Percentiles rank a stretch among this genome's conserved stretches.
Conservation (phyloP, 2,888 invertebrate species). For the Malthinus flaveolus region DNA sequence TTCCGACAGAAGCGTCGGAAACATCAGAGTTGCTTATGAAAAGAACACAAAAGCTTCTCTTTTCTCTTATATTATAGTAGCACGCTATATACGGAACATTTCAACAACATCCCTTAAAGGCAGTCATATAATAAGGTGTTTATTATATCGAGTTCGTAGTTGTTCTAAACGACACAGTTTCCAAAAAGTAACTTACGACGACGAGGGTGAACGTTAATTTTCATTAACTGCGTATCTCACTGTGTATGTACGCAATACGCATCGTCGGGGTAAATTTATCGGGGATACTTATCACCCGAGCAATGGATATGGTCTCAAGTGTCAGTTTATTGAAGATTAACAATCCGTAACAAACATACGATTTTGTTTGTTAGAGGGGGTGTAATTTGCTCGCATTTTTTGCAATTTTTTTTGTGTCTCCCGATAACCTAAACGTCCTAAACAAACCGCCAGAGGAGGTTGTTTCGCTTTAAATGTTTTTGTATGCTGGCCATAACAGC, state of each 20-base stretch:
- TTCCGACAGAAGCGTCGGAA: constrained; percentile 25
- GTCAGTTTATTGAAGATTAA: constrained; percentile 36
- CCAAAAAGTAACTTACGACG: constrained; percentile 2
- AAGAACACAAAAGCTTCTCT: constrained; percentile 22
- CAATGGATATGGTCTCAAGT: constrained; percentile 33
- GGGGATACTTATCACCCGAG: constrained; percentile 33
- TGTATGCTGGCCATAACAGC: background rate
- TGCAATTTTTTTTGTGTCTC: constrained; percentile 9
- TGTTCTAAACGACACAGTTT: constrained; percentile 35
- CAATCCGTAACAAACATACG: constrained; percentile 36
- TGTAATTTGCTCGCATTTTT: constrained; percentile 13
- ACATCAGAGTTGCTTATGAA: constrained; percentile 16
- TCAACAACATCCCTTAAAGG: constrained; percentile 23
- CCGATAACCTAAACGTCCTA: background rate
- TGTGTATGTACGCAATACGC: constrained; percentile 10
- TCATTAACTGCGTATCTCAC: constrained; percentile 26
- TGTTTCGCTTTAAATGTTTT: background rate
- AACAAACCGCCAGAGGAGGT: background rate
- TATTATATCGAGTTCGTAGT: constrained; percentile 37
- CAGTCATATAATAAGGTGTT: constrained; percentile 32
- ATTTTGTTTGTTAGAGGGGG: constrained; percentile 8
- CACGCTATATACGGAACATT: no score
- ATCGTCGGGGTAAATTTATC: constrained; percentile 36
- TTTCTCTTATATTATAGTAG: background rate
- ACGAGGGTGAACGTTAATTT: constrained; percentile 35